Evolutionary conservation across 1,140 invertebrate genomes (phyloP), one percentile per base, ranked within the genome.

Genomic region (Hylaeus volcanicus): DNA sequence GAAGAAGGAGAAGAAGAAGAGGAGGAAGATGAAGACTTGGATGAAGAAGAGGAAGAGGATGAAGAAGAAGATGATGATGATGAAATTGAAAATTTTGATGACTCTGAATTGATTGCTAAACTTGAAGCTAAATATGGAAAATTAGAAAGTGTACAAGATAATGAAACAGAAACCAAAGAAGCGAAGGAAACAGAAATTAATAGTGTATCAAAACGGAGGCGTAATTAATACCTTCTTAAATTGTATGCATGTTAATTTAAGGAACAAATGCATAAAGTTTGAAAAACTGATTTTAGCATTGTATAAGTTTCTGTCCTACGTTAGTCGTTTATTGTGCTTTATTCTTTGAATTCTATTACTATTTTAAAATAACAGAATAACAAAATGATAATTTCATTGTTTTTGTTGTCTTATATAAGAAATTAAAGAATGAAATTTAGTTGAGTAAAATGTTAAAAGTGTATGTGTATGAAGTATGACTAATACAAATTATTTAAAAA

Each of bases 41-140:
- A 87, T 14, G 87, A 88, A n/a, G 92, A 92, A 37, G 91, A 93
- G 41, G 93, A 94, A 80, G 91, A 93, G 60, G 92, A 92, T 26
- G 92, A 93, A 74, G 90, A 91, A 71, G 93, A 94, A 37, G 93
- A 92, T 11, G 89, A 90, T 6, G 94, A 94, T 55, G 93, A 94
- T 48, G 94, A 94, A 80, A 92, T 94, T 12, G 94, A 95, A 86
- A 94, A 96, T 87, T 94, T 95, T 80, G 92, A 94, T 60, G 93
- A 96, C 90, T 93, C 93, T 2, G 96, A 96, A 84, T 91, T 96
- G 48, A 93, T 96, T 85, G 95, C 94, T 85, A 94, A 95, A 88
- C 89, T 96, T 60, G 96, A 96, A 91, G 95, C 94, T 37, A 96
- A 96, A 93, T 96, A 96, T 90, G 96, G 96, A 64, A 95, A 95